A percentile compares a stretch with the other conserved stretches of the same genome.
phyloP scores from a whole-genome alignment of 2,888 invertebrate species.

The Scaptomyza cyrtandrae region DNA sequence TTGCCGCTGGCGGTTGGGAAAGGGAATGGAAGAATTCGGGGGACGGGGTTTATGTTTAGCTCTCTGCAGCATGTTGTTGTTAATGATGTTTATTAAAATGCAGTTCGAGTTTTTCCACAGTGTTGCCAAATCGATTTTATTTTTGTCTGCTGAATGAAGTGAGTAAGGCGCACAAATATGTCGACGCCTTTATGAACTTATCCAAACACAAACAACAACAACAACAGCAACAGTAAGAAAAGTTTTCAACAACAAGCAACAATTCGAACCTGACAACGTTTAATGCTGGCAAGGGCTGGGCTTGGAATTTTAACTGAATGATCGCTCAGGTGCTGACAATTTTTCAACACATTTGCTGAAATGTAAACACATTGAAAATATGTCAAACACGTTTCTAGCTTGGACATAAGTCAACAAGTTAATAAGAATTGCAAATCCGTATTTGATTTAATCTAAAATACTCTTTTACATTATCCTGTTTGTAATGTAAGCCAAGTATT shows the following conservation, averaged over 20 bases:
- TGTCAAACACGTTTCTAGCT: slow-evolving; percentile 71
- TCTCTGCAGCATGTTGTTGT: slow-evolving; percentile 39
- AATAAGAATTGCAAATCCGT: slow-evolving; percentile 55
- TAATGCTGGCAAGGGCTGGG: slow-evolving; percentile 38
- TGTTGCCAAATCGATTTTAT: slow-evolving; percentile 70
- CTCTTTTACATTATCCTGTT: slow-evolving; percentile 15
- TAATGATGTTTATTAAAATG: slow-evolving; percentile 67
- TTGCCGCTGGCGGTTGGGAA: slow-evolving; percentile 18
- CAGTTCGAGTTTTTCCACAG: slow-evolving; percentile 69
- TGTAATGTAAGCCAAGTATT: background rate
- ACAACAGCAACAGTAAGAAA: slow-evolving; percentile 14
- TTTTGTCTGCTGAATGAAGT: slow-evolving; percentile 49
- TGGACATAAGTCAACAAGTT: slow-evolving; percentile 53
- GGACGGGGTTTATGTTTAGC: slow-evolving; percentile 18
- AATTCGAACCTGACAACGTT: slow-evolving; percentile 24
- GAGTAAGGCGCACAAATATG: slow-evolving; percentile 61
- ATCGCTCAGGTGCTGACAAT: slow-evolving; percentile 51
- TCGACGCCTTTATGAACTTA: slow-evolving; percentile 56
- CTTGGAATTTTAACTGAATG: slow-evolving; percentile 37
- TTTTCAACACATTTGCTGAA: slow-evolving; percentile 58
- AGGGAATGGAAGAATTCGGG: background rate
- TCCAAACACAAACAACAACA: slow-evolving; percentile 23
- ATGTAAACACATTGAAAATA: slow-evolving; percentile 62
- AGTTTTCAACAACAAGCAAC: slow-evolving; percentile 6
- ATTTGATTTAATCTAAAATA: slow-evolving; percentile 10